phyloP scores from a whole-genome alignment of 2,113 vertebrate genomes.

The Lepus americanus region DNA sequence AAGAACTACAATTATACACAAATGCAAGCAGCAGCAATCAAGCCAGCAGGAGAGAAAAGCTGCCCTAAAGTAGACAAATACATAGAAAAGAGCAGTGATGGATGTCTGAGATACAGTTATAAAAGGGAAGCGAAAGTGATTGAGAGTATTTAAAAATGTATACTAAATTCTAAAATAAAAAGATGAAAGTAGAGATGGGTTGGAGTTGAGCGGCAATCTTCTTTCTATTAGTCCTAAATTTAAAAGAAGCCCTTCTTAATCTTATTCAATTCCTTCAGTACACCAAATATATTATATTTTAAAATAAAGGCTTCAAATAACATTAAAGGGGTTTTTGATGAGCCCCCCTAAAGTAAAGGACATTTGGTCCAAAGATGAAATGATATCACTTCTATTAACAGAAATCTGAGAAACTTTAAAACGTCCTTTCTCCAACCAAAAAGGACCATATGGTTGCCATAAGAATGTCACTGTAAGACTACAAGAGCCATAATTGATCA shows the following conservation, averaged over 20 bases:
- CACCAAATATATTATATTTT: slow-evolving; percentile 1
- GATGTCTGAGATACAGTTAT: background rate
- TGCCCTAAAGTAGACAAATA: background rate
- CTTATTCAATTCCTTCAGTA: background rate
- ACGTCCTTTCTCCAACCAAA: background rate
- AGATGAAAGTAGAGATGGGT: background rate
- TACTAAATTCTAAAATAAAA: background rate
- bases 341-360: background rate
- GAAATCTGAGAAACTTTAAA: slow-evolving; percentile 3
- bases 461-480: background rate
- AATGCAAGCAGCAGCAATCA: background rate
- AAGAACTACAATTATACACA: slow-evolving; percentile 30
- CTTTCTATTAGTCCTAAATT: background rate
- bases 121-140: slow-evolving; percentile 22
- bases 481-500: background rate
- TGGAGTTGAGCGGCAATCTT: background rate
- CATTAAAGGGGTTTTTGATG: background rate
- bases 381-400: background rate
- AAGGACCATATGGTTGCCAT: background rate
- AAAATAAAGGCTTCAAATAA: slow-evolving; percentile 30
- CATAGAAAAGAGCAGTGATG: background rate
- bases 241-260: background rate
- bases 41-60: slow-evolving; percentile 6
- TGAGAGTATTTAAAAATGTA: slow-evolving; percentile 47
- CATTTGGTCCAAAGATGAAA: background rate